A percentile compares a stretch with the other conserved stretches of the same genome.
Evolutionary conservation across 2,113 vertebrate genomes (phyloP).

Genomic region (Oryzias javanicus): DNA sequence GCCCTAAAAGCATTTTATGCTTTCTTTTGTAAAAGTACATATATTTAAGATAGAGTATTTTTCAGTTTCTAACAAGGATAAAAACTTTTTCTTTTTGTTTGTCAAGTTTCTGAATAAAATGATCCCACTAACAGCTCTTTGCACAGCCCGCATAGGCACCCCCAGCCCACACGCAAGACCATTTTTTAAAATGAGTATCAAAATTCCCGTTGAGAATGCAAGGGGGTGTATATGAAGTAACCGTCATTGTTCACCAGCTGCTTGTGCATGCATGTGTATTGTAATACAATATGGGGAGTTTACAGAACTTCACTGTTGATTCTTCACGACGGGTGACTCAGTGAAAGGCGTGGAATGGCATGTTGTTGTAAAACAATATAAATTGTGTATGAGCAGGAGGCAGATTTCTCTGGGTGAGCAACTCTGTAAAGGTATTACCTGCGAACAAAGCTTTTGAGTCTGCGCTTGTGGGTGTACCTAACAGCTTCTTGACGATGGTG

Average conservation of each 20-base stretch:
- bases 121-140: too few species aligned
- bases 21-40: constrained; percentile 24
- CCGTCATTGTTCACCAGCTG: constrained; percentile 55
- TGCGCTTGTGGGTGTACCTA: constrained; percentile 34
- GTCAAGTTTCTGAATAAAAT: constrained; percentile 1
- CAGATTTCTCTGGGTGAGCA: constrained; percentile 27
- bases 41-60: constrained; percentile 5
- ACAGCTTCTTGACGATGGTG: constrained; percentile 39
- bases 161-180: constrained; percentile 5
- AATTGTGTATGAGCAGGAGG: constrained; percentile 32
- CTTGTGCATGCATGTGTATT: constrained; percentile 49
- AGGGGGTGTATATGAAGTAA: constrained; percentile 44
- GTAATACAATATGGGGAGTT: constrained; percentile 62
- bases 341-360: constrained; percentile 32
- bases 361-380: constrained; percentile 57
- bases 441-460: constrained; percentile 34
- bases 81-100: background rate
- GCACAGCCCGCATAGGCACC: too few species aligned
- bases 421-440: constrained; percentile 38
- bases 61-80: background rate
- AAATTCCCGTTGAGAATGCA: constrained; percentile 48
- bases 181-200: constrained; percentile 51
- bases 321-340: constrained; percentile 44
- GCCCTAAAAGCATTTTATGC: constrained; percentile 31
- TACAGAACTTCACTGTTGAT: constrained; percentile 50